phyloP scores from a whole-genome alignment of 2,797 vertebrate genomes.

The Bovichtus variegatus region DNA sequence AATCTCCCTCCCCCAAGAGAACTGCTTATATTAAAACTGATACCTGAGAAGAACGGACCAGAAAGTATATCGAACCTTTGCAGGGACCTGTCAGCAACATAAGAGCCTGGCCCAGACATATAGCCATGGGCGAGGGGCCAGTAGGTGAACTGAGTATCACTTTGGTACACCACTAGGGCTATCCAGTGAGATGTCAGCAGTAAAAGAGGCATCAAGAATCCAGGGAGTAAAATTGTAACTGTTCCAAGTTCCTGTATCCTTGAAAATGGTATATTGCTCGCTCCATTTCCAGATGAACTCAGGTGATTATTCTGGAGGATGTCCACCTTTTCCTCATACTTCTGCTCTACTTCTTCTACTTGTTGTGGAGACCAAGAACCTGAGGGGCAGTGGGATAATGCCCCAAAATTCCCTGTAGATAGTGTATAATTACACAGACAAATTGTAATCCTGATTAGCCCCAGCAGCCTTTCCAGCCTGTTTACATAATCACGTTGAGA shows the following conservation, averaged over 20 bases:
- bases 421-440: conserved; percentile 81
- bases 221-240: neutral
- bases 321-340: conserved; percentile 20
- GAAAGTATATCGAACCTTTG: conserved; percentile 58
- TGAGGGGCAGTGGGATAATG: conserved; percentile 69
- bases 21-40: conserved; percentile 71
- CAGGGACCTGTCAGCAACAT: conserved; percentile 48
- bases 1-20: conserved; percentile 63
- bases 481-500: conserved; percentile 81
- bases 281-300: conserved; percentile 15
- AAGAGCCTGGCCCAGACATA: conserved; percentile 35
- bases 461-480: conserved; percentile 74
- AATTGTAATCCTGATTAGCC: conserved; percentile 84
- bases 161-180: conserved; percentile 10
- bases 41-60: conserved; percentile 59
- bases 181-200: conserved; percentile 43
- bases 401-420: conserved; percentile 73
- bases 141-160: conserved; percentile 35
- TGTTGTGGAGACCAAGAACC: conserved; percentile 60
- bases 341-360: conserved; percentile 32
- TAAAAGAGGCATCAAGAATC: conserved; percentile 43
- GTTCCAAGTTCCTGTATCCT: conserved; percentile 1
- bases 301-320: conserved; percentile 14
- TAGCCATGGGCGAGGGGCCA: conserved; percentile 29
- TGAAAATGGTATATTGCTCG: conserved; percentile 20